Conservation (phyloP, 2,797 vertebrate genomes). For the Allochrocebus solatus region DNA sequence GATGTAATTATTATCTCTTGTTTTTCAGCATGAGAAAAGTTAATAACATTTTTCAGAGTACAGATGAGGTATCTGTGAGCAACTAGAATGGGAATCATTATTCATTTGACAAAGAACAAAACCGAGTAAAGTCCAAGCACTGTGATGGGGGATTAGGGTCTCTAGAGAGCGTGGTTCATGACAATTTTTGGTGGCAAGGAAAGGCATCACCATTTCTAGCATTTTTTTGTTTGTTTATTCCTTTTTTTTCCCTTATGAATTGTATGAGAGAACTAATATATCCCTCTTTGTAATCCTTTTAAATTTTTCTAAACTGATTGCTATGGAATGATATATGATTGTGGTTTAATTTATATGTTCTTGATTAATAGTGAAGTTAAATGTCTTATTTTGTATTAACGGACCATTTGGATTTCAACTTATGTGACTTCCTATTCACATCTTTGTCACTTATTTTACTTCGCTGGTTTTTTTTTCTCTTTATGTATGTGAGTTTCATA, state of each 20-base stretch:
- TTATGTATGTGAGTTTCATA: not conserved
- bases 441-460: not conserved
- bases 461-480: not conserved
- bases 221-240: not conserved
- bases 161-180: too few relatives aligned
- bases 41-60: not conserved
- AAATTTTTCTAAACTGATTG: not conserved
- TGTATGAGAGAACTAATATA: not conserved
- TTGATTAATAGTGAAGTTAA: not conserved
- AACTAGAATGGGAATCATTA: not conserved
- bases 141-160: not conserved
- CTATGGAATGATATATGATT: not conserved
- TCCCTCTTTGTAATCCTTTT: not conserved
- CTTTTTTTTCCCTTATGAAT: not conserved
- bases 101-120: not conserved
- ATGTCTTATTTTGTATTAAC: not conserved
- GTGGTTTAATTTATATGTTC: not conserved
- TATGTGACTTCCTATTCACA: not conserved
- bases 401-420: not conserved
- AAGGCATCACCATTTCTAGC: not conserved
- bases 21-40: not conserved
- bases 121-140: not conserved
- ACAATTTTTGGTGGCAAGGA: not conserved
- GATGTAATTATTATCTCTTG: not conserved
- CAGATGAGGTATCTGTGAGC: not conserved